Evolutionary conservation across 2,113 vertebrate genomes (phyloP).

Genomic region (Ellobius talpinus): DNA sequence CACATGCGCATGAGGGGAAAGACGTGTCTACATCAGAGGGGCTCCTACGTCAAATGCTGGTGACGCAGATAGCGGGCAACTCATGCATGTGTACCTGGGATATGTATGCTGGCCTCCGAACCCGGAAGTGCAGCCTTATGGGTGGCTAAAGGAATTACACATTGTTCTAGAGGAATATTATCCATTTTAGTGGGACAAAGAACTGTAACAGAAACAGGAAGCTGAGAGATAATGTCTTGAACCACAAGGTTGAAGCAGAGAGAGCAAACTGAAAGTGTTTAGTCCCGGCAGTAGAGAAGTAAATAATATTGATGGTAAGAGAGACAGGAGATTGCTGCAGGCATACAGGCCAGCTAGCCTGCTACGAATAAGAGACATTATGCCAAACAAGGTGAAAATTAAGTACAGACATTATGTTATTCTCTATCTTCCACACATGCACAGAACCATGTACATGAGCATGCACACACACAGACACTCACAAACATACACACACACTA

Average conservation of each 20-base stretch:
- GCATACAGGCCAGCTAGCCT: not conserved
- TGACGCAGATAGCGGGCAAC: too few species aligned
- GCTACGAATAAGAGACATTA: not conserved
- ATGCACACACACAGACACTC: not conserved
- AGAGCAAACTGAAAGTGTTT: not conserved
- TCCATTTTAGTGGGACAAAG: not conserved
- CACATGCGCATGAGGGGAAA: too few species aligned
- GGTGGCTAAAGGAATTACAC: too few species aligned
- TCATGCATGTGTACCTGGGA: too few species aligned
- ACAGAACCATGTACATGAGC: not conserved
- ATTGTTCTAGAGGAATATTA: not conserved
- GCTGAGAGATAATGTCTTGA: not conserved
- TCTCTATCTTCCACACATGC: not conserved
- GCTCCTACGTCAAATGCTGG: too few species aligned
- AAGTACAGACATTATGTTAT: not conserved
- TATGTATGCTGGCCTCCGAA: too few species aligned
- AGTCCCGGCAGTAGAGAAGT: not conserved
- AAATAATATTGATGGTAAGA: not conserved
- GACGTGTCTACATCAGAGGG: too few species aligned
- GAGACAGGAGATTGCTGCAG: too few species aligned
- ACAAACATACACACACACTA: too few species aligned
- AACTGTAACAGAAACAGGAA: not conserved
- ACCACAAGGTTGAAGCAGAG: not conserved
- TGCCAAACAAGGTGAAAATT: not conserved
- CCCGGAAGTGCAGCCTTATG: too few species aligned